Conservation (phyloP, 2,797 vertebrate genomes). For the Eremophila alpestris region DNA sequence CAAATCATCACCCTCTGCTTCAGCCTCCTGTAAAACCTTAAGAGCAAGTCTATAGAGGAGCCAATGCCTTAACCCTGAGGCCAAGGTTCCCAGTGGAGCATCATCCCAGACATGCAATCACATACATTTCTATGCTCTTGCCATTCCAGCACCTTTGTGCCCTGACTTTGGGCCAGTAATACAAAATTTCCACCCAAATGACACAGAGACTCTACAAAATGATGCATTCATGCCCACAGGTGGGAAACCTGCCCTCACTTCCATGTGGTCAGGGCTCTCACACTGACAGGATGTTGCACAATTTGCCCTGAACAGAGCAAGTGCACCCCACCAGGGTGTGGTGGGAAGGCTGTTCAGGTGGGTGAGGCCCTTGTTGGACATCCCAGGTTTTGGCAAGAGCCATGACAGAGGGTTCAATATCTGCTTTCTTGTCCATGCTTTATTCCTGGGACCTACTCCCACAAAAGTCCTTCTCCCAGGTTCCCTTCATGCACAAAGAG, state of each 20-base stretch:
- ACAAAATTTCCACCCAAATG: not conserved
- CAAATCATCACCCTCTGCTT: not conserved
- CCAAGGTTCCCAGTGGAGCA: not conserved
- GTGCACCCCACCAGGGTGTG: rapidly evolving
- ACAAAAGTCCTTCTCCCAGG: rapidly evolving
- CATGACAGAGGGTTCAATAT: not conserved
- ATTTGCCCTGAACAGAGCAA: not conserved
- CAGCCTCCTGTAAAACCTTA: not conserved
- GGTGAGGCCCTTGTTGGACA: not conserved
- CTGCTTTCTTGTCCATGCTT: rapidly evolving
- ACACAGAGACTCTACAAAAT: not conserved
- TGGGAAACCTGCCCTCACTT: not conserved
- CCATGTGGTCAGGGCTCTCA: not conserved
- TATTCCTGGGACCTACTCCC: not conserved
- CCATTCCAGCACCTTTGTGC: not conserved
- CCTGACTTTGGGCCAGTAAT: not conserved
- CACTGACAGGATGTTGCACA: rapidly evolving
- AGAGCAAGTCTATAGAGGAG: not conserved
- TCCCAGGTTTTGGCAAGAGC: not conserved
- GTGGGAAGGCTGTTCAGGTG: not conserved
- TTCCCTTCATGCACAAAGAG: not conserved
- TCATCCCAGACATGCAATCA: not conserved
- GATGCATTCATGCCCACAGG: rapidly evolving
- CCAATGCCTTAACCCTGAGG: not conserved
- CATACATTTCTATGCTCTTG: not conserved